These are phyloP conservation scores for Caranx melampygus DNA, from an alignment of 2,113 vertebrate genomes.

Conservation along the genomic window DNA sequence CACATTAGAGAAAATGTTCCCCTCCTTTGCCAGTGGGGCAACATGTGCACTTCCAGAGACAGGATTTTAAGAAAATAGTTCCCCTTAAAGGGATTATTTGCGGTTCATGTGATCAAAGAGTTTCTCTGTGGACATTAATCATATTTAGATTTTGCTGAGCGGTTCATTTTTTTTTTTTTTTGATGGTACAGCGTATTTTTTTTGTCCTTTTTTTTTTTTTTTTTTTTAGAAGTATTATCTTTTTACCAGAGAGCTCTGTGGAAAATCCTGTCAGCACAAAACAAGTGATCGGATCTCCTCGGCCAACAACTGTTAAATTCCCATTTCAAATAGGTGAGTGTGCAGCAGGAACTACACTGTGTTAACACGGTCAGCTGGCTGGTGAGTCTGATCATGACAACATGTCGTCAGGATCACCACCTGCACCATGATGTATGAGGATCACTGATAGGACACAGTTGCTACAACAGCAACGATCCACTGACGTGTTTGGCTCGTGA, in stretches of 20 bases:
- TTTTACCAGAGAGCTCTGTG: background rate
- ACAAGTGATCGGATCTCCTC: background rate
- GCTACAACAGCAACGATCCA: background rate
- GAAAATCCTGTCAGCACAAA: conserved; percentile 9
- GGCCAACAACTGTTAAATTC: background rate
- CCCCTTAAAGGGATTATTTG: background rate
- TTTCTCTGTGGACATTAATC: background rate
- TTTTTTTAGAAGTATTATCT: background rate
- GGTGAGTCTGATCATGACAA: background rate
- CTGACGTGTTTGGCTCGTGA: background rate
- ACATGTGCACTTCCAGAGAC: conserved; percentile 11
- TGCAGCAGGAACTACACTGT: background rate
- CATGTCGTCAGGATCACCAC: background rate
- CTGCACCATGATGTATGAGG: background rate
- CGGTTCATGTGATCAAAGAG: background rate
- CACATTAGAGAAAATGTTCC: conserved; percentile 1
- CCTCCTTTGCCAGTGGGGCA: conserved; percentile 2
- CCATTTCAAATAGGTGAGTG: background rate
- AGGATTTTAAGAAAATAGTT: background rate
- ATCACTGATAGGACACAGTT: background rate
- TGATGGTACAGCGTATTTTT: background rate
- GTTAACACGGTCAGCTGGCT: background rate
- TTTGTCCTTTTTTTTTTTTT: background rate
- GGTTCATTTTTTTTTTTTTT: background rate
- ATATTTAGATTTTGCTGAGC: conserved; percentile 6